phyloP scores from a whole-genome alignment of 2,113 vertebrate species.

The Condylura cristata region DNA sequence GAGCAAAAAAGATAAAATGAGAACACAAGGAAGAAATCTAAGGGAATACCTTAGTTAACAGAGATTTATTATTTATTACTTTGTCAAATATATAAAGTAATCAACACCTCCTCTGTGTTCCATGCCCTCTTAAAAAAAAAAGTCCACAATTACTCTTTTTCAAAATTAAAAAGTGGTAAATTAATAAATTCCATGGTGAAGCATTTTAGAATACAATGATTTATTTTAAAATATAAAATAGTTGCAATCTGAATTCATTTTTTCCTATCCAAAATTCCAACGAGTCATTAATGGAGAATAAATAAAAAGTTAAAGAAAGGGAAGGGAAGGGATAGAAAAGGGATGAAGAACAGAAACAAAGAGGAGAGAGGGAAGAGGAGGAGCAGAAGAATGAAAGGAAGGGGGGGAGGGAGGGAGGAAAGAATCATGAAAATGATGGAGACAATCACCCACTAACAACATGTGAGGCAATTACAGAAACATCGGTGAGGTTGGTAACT shows the following conservation, averaged over 20 bases:
- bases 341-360: too few species aligned
- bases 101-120: background rate
- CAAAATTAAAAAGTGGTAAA: background rate
- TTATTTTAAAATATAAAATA: background rate
- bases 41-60: background rate
- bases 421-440: background rate
- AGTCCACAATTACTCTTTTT: background rate
- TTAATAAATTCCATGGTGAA: background rate
- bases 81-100: background rate
- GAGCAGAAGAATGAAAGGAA: background rate
- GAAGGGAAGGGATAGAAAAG: background rate
- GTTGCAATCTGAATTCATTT: background rate
- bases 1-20: background rate
- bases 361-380: background rate
- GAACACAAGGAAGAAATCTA: background rate
- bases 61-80: background rate
- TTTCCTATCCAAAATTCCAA: background rate
- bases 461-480: background rate
- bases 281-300: background rate
- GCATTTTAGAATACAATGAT: background rate
- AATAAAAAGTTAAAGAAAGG: background rate
- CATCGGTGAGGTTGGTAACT: background rate
- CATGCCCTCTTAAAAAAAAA: background rate
- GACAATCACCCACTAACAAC: background rate
- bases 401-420: fast-evolving